phyloP scores from a whole-genome alignment of 2,888 invertebrate genomes.

The Malacosoma neustria region DNA sequence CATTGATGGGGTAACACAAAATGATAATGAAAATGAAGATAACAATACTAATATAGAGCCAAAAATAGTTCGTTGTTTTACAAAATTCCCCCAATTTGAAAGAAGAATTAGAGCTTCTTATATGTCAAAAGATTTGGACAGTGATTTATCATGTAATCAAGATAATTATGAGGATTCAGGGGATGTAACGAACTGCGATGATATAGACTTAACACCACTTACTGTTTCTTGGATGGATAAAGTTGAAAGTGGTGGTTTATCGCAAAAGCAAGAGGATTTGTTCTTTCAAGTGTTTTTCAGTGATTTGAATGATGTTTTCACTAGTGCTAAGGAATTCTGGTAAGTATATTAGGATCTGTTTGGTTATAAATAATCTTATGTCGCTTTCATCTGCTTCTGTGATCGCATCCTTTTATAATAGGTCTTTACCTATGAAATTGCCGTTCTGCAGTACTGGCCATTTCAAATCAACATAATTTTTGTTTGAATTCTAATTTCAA shows the following conservation, averaged over 20 bases:
- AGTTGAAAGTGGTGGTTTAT: too few relatives aligned
- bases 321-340: conserved; percentile 30
- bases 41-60: conserved; percentile 10
- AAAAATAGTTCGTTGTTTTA: conserved; percentile 34
- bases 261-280: not conserved
- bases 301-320: conserved; percentile 25
- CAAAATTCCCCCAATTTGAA: conserved; percentile 23
- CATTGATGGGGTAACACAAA: too few relatives aligned
- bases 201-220: too few relatives aligned
- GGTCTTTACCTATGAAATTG: too few relatives aligned
- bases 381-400: too few relatives aligned
- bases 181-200: too few relatives aligned
- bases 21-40: conserved; percentile 1
- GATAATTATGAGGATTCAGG: conserved; percentile 14
- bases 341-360: conserved; percentile 22
- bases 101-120: conserved; percentile 5
- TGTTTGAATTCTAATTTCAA: too few relatives aligned
- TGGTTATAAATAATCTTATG: too few relatives aligned
- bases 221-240: too few relatives aligned
- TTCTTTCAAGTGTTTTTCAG: conserved; percentile 21
- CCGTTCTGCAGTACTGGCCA: too few relatives aligned
- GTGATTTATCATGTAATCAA: conserved; percentile 12
- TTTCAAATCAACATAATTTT: too few relatives aligned
- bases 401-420: too few relatives aligned
- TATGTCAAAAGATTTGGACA: not conserved